A percentile compares a stretch with the other conserved stretches of the same genome.
phyloP scores from a whole-genome alignment of 2,113 vertebrate species.

The Hirundichthys speculiger region DNA sequence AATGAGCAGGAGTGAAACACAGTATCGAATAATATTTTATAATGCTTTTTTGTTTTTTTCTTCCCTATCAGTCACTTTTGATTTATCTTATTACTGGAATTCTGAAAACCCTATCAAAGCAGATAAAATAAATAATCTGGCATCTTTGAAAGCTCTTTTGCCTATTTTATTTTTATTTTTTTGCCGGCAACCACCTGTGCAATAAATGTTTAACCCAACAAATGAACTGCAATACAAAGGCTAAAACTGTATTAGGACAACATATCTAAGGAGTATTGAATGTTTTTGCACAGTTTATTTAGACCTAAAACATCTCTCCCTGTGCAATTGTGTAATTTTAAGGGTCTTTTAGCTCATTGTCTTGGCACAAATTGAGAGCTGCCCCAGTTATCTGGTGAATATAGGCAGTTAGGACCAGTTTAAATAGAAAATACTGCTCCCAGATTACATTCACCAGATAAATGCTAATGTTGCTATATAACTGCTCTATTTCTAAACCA shows the following conservation, averaged over 20 bases:
- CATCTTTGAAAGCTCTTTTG: conserved; percentile 20
- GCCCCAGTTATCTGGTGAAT: no score
- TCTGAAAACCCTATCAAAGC: conserved; percentile 25
- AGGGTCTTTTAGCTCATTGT: no score
- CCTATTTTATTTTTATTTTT: conserved; percentile 20
- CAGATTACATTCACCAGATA: no score
- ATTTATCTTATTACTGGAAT: not conserved
- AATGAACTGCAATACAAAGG: not conserved
- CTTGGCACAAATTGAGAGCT: no score
- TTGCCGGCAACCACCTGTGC: conserved; percentile 36
- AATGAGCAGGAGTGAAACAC: conserved; percentile 5
- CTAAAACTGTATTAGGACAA: not conserved
- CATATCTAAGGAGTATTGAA: no score
- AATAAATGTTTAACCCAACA: conserved; percentile 39
- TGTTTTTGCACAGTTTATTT: no score
- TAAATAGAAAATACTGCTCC: no score
- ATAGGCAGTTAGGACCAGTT: no score
- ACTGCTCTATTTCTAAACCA: no score
- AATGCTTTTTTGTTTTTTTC: not conserved
- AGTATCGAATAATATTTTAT: not conserved
- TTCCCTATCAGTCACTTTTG: not conserved
- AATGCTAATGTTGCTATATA: no score
- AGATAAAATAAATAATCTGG: conserved; percentile 24
- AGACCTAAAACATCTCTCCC: no score
- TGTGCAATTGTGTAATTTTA: no score